A percentile compares a stretch with the other conserved stretches of the same genome.
Conservation (phyloP, 1,140 invertebrate genomes). For the Drosophila azteca region DNA sequence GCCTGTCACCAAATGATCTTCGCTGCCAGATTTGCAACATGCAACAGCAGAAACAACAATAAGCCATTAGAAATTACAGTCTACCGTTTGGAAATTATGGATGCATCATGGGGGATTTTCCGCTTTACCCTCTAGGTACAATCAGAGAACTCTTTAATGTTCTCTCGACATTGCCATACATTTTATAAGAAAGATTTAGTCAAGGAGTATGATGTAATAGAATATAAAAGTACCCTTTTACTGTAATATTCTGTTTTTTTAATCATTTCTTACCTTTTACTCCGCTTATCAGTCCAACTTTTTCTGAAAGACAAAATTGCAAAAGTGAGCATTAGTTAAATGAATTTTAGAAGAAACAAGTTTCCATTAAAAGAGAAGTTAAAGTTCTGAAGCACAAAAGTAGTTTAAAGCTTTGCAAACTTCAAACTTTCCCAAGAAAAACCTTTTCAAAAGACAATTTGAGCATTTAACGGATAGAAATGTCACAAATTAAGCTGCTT, state of each 20-base stretch:
- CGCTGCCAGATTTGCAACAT: too few relatives aligned
- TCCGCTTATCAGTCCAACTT: not conserved
- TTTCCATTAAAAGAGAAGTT: conserved; percentile 19
- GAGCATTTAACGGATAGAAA: too few relatives aligned
- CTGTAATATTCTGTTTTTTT: not conserved
- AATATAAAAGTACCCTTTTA: not conserved
- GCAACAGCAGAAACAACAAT: not conserved
- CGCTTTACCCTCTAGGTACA: not conserved
- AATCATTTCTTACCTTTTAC: conserved; percentile 29
- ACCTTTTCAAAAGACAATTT: too few relatives aligned
- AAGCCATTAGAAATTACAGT: conserved; percentile 1
- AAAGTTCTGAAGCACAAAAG: conserved; percentile 22
- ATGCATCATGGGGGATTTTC: conserved; percentile 2
- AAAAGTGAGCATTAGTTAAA: conserved; percentile 33
- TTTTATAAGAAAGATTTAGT: not conserved
- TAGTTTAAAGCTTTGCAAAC: conserved; percentile 26
- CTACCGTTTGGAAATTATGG: not conserved
- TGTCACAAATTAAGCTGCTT: too few relatives aligned
- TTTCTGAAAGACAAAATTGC: conserved; percentile 25
- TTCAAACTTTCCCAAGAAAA: conserved; percentile 23
- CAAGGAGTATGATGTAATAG: not conserved
- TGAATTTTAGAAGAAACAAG: conserved; percentile 16
- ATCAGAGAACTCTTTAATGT: not conserved
- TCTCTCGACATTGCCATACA: too few relatives aligned
- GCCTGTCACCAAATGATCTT: too few relatives aligned